phyloP scores from a whole-genome alignment of 2,888 invertebrate species.

The Sminthurides aquaticus region DNA sequence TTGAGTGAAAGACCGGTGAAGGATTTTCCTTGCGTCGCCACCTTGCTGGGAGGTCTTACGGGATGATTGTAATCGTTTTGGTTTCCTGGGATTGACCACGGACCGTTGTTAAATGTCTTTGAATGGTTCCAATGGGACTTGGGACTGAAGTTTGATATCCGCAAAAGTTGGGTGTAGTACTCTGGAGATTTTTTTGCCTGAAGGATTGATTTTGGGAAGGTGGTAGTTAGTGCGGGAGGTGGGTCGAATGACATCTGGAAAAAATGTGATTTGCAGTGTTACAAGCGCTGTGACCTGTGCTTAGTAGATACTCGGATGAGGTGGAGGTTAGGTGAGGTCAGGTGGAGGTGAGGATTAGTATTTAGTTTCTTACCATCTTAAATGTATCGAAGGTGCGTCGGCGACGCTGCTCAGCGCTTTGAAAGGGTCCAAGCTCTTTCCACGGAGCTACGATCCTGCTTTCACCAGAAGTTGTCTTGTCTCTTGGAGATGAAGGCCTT shows the following conservation, averaged over 20 bases:
- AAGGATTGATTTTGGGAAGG: neutral
- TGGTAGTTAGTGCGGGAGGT: constrained; percentile 9
- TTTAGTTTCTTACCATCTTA: constrained; percentile 8
- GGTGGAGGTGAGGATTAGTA: neutral
- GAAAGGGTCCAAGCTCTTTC: constrained; percentile 9
- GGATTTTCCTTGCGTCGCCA: neutral
- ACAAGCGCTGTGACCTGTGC: neutral
- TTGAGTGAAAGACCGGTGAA: constrained; percentile 6
- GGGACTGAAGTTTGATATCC: neutral
- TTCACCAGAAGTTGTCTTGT: too few species aligned
- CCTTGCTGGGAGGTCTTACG: neutral
- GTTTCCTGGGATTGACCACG: neutral
- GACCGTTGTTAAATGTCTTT: too few species aligned
- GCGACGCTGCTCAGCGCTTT: constrained; percentile 8
- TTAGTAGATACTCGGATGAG: neutral
- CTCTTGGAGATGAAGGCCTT: too few species aligned
- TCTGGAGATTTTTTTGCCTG: neutral
- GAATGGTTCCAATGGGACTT: neutral
- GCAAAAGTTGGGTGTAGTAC: neutral
- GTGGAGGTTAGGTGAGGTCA: neutral
- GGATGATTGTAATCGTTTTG: neutral
- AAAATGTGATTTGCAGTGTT: neutral
- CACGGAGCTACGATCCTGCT: constrained; percentile 18
- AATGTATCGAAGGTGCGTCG: constrained; percentile 15
- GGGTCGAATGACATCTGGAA: constrained; percentile 24